Conservation (phyloP, 2,797 vertebrate species). For the Phoeniculus purpureus region DNA sequence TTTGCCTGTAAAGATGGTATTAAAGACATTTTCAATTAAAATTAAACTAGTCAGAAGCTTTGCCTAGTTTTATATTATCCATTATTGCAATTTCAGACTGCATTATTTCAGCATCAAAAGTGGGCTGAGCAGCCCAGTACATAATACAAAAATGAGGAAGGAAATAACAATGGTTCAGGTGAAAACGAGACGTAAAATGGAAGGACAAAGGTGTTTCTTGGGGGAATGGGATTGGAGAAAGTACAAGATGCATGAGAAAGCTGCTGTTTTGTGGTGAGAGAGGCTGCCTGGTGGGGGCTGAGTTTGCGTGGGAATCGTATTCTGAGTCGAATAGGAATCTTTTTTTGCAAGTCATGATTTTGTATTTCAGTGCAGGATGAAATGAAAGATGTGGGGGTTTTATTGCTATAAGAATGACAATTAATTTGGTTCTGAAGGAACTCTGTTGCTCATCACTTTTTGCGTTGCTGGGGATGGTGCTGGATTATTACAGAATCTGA, state of each 20-base stretch:
- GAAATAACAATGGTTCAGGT: neutral
- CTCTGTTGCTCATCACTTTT: neutral
- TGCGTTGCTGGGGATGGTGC: neutral
- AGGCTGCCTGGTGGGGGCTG: neutral
- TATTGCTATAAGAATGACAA: neutral
- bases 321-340: neutral
- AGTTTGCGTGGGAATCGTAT: neutral
- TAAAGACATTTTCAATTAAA: neutral
- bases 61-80: neutral
- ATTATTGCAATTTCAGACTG: neutral
- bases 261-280: neutral
- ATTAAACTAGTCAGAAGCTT: neutral
- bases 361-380: neutral
- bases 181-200: neutral
- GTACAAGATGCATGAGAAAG: neutral
- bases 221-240: neutral
- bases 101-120: neutral
- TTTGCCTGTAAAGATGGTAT: neutral
- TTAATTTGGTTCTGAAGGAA: constrained; percentile 3
- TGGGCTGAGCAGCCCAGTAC: neutral
- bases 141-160: neutral
- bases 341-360: neutral
- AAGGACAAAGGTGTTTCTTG: neutral
- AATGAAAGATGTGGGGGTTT: neutral
- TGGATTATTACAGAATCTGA: neutral